These are phyloP conservation scores for Venustoraphidia nigricollis DNA, from an alignment of 2,888 invertebrate species.

Conservation along the genomic window DNA sequence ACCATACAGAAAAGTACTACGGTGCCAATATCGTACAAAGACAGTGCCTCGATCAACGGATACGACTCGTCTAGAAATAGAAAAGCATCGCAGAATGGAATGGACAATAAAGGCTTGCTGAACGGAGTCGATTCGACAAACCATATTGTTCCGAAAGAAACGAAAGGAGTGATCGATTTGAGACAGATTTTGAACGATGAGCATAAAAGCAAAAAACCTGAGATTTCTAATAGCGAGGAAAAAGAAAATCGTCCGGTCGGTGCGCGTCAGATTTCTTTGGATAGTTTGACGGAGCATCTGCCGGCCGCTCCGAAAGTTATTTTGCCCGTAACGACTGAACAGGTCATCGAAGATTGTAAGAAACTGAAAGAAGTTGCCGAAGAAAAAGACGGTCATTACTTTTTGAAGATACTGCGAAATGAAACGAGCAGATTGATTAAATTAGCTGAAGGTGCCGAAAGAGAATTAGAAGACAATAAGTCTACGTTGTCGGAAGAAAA, in stretches of 20 bases:
- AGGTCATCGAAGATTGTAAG: constrained; percentile 18
- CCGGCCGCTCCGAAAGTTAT: constrained; percentile 30
- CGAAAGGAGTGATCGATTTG: constrained; percentile 6
- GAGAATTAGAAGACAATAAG: constrained; percentile 39
- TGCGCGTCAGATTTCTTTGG: constrained; percentile 7
- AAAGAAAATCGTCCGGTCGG: too few relatives aligned
- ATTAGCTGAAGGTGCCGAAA: constrained; percentile 51
- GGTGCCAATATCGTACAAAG: constrained; percentile 18
- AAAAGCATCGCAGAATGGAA: too few relatives aligned
- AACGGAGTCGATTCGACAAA: neutral
- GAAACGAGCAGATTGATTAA: constrained; percentile 56
- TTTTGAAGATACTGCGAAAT: constrained; percentile 54
- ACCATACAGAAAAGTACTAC: constrained; percentile 24
- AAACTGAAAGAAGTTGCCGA: constrained; percentile 19
- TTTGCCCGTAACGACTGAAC: constrained; percentile 21
- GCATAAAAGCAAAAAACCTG: neutral
- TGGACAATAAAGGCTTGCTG: neutral
- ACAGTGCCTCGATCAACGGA: neutral
- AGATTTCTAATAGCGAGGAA: too few relatives aligned
- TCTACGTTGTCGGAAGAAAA: constrained; percentile 59
- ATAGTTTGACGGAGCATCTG: constrained; percentile 26
- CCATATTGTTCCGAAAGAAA: constrained; percentile 4
- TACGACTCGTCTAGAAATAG: too few relatives aligned
- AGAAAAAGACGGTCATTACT: constrained; percentile 63
- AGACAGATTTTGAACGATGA: constrained; percentile 4